Conservation (phyloP, 2,888 invertebrate genomes). For the Strigamia crassipes region DNA sequence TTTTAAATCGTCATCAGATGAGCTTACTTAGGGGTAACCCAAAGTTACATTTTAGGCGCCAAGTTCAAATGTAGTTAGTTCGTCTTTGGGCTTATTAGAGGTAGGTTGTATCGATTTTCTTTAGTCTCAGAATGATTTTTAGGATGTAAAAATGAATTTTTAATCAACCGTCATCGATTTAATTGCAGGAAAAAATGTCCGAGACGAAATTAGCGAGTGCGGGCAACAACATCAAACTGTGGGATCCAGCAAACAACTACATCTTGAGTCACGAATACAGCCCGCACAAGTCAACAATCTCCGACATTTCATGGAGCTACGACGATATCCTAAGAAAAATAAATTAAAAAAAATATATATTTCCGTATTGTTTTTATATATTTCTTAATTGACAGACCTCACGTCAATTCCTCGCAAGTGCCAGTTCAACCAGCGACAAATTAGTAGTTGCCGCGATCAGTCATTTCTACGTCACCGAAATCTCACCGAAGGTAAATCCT, state of each 20-base stretch:
- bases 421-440: slow-evolving; percentile 44
- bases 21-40: too few species aligned
- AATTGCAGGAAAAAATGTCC: slow-evolving; percentile 17
- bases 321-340: slow-evolving; percentile 48
- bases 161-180: not conserved
- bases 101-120: too few species aligned
- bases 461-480: not conserved
- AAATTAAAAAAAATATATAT: not conserved
- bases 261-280: not conserved
- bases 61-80: too few species aligned
- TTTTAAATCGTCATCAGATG: too few species aligned
- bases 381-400: not conserved
- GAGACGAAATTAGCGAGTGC: slow-evolving; percentile 32
- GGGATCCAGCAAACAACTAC: slow-evolving; percentile 32
- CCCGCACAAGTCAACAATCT: not conserved
- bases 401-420: slow-evolving; percentile 48
- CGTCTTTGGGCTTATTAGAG: too few species aligned
- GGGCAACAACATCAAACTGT: slow-evolving; percentile 45
- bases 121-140: too few species aligned
- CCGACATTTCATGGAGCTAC: slow-evolving; percentile 46
- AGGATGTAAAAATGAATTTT: too few species aligned
- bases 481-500: not conserved
- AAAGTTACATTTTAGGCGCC: too few species aligned
- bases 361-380: not conserved
- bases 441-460: slow-evolving; percentile 12